These are phyloP conservation scores for Anagyrus pseudococci DNA, from an alignment of 2,888 invertebrate species.

Conservation along the genomic window DNA sequence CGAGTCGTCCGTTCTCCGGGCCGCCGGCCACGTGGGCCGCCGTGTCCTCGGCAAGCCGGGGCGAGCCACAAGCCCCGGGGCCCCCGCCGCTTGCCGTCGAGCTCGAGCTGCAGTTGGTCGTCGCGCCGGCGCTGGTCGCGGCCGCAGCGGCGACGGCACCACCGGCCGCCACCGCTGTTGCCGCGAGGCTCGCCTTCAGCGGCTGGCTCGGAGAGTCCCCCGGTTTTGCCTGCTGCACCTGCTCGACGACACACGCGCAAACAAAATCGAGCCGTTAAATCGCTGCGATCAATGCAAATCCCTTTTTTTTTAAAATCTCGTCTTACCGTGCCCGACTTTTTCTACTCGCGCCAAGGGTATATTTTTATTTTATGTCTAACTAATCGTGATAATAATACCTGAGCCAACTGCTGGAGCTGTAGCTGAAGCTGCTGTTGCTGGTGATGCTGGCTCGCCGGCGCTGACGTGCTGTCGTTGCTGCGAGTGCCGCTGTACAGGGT, in stretches of 20 bases:
- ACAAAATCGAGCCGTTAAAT: too few species aligned
- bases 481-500: constrained; percentile 64
- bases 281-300: too few species aligned
- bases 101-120: constrained; percentile 30
- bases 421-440: constrained; percentile 39
- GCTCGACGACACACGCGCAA: too few species aligned
- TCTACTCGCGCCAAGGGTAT: too few species aligned
- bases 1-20: constrained; percentile 36
- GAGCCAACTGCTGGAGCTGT: constrained; percentile 38
- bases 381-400: too few species aligned
- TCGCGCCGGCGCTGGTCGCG: constrained; percentile 40
- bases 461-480: constrained; percentile 55
- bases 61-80: constrained; percentile 20
- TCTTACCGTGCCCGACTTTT: too few species aligned
- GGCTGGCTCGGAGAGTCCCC: constrained; percentile 47
- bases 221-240: constrained; percentile 47
- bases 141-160: constrained; percentile 21
- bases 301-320: too few species aligned
- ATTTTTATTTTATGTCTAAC: too few species aligned
- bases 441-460: constrained; percentile 29
- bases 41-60: constrained; percentile 44
- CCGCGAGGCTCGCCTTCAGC: constrained; percentile 56
- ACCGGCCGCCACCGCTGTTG: constrained; percentile 32
- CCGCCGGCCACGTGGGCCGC: constrained; percentile 38
- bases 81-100: neutral